Conservation (phyloP, 2,113 vertebrate species). For the Thunnus thynnus region DNA sequence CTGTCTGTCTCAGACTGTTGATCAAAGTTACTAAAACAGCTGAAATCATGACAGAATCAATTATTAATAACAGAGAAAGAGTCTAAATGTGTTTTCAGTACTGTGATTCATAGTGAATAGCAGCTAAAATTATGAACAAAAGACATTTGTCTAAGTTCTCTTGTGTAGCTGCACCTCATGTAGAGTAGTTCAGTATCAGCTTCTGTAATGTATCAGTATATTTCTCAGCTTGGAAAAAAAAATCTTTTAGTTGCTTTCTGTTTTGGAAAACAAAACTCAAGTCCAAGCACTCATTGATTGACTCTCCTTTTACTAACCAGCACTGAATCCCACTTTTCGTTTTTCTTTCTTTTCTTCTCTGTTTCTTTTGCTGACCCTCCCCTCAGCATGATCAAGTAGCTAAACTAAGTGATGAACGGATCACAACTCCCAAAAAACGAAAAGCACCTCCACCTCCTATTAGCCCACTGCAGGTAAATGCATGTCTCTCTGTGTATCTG, state of each 20-base stretch:
- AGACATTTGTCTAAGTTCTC: background rate
- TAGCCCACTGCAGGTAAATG: slow-evolving; percentile 96
- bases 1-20: background rate
- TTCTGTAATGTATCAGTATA: slow-evolving; percentile 8
- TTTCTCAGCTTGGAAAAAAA: slow-evolving; percentile 15
- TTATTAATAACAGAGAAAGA: background rate
- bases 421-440: slow-evolving; percentile 99
- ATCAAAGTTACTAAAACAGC: background rate
- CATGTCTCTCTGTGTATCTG: slow-evolving; percentile 52
- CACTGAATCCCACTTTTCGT: slow-evolving; percentile 65
- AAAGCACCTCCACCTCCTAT: slow-evolving; percentile 99
- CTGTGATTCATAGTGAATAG: slow-evolving; percentile 3
- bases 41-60: background rate
- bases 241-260: slow-evolving; percentile 24
- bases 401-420: slow-evolving; percentile 97
- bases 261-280: slow-evolving; percentile 33
- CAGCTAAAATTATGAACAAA: slow-evolving; percentile 1
- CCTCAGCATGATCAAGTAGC: slow-evolving; percentile 95
- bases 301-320: slow-evolving; percentile 75
- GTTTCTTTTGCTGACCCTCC: slow-evolving; percentile 84
- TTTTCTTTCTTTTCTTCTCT: slow-evolving; percentile 53
- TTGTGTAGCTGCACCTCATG: slow-evolving; percentile 3
- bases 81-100: background rate
- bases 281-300: slow-evolving; percentile 44
- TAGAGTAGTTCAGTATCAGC: slow-evolving; percentile 3